Base-by-base conservation (phyloP, 2,113 vertebrate species). In the Oxygymnocypris stewartii region DNA sequence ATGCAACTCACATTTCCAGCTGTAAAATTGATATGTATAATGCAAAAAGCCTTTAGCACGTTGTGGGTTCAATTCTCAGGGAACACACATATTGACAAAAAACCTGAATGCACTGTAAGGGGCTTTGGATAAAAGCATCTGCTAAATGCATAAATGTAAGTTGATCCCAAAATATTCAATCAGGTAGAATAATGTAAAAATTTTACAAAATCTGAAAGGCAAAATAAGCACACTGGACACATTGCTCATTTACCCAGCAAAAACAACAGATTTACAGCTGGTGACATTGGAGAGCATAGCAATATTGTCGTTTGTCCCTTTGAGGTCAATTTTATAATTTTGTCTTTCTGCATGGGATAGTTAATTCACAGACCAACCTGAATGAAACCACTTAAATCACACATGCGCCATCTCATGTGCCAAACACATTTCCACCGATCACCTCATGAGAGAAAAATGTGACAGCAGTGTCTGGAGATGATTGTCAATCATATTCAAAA, bases 401-500 rank as follows among this genome's bases (percentile, higher is more conserved):
- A 13, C 23, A 25, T 42, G 37, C 1, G 20, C 10, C n/a, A 44
- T 42, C 71, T 40, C 18, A n/a, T 40, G 51, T 79, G 28, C 31
- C 40, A 13, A 51, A 51, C 7, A 0, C 31, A 81, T 37, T 42
- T 42, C 20, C 35, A 8, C 35, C 42, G 78, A 80, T 61, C 16
- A 9, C 57, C 57, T 28, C 20, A 61, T 4, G 11, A 12, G 31
- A 42, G 57, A 63, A 61, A 42, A 13, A n/a, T 67, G 42, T 20
- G 57, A 25, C n/a, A 44, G 40, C 59, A 65, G 13, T 13, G 37
- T 47, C 20, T 54, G 6, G 35, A 47, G 61, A 67, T 65, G 44
- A 67, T 14, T 57, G 75, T 57, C 44, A n/a, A 35, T 35, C 18
- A 69, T 20, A 51, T 49, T 69, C 14, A 69, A 82, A 82, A 73